Evolutionary conservation across 2,797 vertebrate genomes (phyloP).

Genomic region (Synaphobranchus kaupii): DNA sequence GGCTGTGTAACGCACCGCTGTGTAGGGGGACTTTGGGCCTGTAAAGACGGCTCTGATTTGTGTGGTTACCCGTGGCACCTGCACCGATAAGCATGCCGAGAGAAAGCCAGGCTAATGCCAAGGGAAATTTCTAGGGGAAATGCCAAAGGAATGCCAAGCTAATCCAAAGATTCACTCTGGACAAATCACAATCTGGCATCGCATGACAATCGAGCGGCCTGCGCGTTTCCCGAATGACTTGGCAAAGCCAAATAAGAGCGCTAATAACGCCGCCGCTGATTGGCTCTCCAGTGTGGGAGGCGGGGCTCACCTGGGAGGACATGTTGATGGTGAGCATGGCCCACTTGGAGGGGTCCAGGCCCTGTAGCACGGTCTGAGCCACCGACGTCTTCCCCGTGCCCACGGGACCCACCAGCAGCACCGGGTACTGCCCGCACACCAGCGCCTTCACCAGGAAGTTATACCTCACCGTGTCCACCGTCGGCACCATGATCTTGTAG

Average conservation of each 20-base stretch:
- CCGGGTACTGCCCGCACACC: slow-evolving; percentile 72
- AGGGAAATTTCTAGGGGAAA: too few species aligned
- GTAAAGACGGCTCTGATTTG: background rate
- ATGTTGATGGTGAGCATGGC: slow-evolving; percentile 81
- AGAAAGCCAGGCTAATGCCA: background rate
- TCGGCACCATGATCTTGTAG: slow-evolving; percentile 88
- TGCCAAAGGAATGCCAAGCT: background rate
- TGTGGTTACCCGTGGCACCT: background rate
- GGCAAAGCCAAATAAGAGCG: background rate
- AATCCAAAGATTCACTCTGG: background rate
- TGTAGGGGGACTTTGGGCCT: slow-evolving; percentile 27
- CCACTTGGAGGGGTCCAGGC: slow-evolving; percentile 76
- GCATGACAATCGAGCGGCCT: background rate
- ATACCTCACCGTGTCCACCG: slow-evolving; percentile 85
- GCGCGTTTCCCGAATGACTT: too few species aligned
- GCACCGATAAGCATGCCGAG: background rate
- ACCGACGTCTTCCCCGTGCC: slow-evolving; percentile 89
- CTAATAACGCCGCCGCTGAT: background rate
- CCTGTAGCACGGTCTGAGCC: slow-evolving; percentile 79
- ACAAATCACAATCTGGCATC: background rate
- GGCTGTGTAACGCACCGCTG: slow-evolving; percentile 33
- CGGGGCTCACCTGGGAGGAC: slow-evolving; percentile 82
- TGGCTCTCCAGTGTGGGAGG: background rate
- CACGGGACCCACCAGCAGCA: slow-evolving; percentile 84
- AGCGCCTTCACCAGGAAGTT: slow-evolving; percentile 79